Conservation (phyloP, 2,113 vertebrate genomes). For the Malurus alboscapulatus region DNA sequence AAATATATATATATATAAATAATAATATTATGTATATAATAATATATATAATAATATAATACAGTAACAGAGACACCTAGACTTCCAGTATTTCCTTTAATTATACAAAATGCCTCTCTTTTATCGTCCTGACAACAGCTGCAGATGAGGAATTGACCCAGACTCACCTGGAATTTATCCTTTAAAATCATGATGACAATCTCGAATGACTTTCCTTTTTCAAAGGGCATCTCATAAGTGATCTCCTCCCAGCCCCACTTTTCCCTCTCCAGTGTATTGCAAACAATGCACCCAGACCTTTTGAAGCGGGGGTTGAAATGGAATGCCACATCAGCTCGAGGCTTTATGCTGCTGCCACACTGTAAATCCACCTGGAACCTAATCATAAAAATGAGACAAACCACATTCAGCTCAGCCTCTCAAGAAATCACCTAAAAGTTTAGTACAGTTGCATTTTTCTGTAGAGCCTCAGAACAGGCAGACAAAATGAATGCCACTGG, state of each 20-base stretch:
- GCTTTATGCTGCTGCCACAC: slow-evolving; percentile 84
- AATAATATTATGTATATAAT: too few relatives aligned
- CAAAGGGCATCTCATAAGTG: slow-evolving; percentile 81
- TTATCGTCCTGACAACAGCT: neutral
- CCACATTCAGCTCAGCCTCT: neutral
- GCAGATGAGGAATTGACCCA: neutral
- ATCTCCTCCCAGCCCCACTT: slow-evolving; percentile 89
- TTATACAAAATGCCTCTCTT: neutral
- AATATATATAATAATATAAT: too few relatives aligned
- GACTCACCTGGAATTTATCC: slow-evolving; percentile 87
- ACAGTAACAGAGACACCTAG: neutral
- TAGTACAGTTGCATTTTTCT: neutral
- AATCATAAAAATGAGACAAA: neutral
- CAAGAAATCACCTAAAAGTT: neutral
- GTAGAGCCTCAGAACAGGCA: neutral
- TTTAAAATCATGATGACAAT: slow-evolving; percentile 81
- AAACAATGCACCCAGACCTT: slow-evolving; percentile 78
- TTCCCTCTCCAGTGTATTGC: slow-evolving; percentile 83
- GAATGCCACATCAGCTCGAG: slow-evolving; percentile 89
- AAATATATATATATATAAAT: too few relatives aligned
- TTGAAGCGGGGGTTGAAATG: slow-evolving; percentile 92
- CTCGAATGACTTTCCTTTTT: slow-evolving; percentile 80
- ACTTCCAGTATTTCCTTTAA: neutral
- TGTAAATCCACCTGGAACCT: slow-evolving; percentile 94
- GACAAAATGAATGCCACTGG: accelerated